Evolutionary conservation across 2,888 invertebrate genomes (phyloP), one percentile per base, ranked within the genome.

Genomic region (Polyommatus iphigenia): DNA sequence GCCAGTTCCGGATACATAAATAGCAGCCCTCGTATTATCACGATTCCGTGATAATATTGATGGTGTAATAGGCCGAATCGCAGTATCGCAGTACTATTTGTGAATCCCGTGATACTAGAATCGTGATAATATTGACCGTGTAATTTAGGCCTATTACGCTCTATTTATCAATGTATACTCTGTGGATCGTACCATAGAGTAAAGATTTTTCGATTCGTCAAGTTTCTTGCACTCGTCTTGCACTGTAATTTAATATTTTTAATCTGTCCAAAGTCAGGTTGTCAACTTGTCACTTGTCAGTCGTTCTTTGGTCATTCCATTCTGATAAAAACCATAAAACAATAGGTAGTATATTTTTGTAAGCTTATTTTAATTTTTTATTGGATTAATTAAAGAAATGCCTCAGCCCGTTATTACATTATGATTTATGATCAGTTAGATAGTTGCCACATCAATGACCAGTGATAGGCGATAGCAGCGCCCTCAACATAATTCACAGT

Each of bases 371-470:
- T 29, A 29, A 6, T 6, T 15, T 29, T 15, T 29, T 67, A n/a
- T 41, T 72, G 10, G 4, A n/a, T 4, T n/a, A 3, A 72, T 10
- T 41, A 41, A 18, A 72, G 41, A 71, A 72, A 67, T 18, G 29
- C 13, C 15, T 29, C 5, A 67, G 18, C 4, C 15, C 29, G 29
- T 15, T 13, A 67, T 20, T 29, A n/a, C 6, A 67, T n/a, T 71
- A 50, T 46, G 6, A 46, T 46, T 5, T 46, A 32, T 1, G 1
- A n/a, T n/a, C n/a, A n/a, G n/a, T n/a, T 41, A 41, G 36, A 36
- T 54, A 54, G 18, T 72, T 72, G 41, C 72, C 72, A 72, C 72
- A 72, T 72, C 72, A 72, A 67, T 67, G 29, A 67, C 67, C n/a
- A 59, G 13, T n/a, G n/a, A 24, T 54, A n/a, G n/a, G n/a, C n/a